phyloP scores from a whole-genome alignment of 2,888 invertebrate genomes.

The Drosophila peninsularis region DNA sequence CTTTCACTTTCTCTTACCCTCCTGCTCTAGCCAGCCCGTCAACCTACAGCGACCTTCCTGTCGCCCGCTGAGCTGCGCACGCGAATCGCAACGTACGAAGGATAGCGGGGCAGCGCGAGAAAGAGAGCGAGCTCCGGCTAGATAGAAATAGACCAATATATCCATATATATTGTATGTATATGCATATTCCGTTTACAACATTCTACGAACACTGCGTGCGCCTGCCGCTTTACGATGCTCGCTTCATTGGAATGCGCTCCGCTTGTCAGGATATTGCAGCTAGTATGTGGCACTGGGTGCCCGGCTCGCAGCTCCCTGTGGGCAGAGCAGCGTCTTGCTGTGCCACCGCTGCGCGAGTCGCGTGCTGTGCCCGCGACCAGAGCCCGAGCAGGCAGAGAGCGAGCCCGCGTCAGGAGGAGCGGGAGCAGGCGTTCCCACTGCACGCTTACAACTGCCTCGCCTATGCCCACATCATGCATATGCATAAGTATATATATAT shows the following conservation, averaged over 20 bases:
- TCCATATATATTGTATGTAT: too few relatives aligned
- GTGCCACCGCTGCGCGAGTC: slow-evolving; percentile 53
- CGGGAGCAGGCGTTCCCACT: slow-evolving; percentile 9
- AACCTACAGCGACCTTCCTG: slow-evolving; percentile 16
- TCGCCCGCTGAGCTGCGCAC: slow-evolving; percentile 69
- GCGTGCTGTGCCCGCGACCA: slow-evolving; percentile 73
- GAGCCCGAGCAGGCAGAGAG: not conserved
- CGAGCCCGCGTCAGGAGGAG: not conserved
- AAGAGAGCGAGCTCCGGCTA: not conserved
- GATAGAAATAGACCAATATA: not conserved
- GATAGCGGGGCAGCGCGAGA: slow-evolving; percentile 3
- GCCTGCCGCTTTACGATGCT: slow-evolving; percentile 62
- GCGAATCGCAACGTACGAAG: slow-evolving; percentile 55
- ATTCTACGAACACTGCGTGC: slow-evolving; percentile 55
- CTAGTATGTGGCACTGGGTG: slow-evolving; percentile 23
- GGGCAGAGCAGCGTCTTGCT: slow-evolving; percentile 42
- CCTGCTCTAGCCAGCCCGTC: slow-evolving; percentile 33
- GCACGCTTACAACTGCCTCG: slow-evolving; percentile 24
- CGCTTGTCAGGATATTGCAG: slow-evolving; percentile 1
- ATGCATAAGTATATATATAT: not conserved
- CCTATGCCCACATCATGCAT: not conserved
- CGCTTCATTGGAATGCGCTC: slow-evolving; percentile 64
- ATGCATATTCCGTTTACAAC: slow-evolving; percentile 21
- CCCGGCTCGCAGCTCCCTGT: slow-evolving; percentile 44
- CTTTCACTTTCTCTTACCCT: slow-evolving; percentile 1